Conservation (phyloP, 2,888 invertebrate genomes). For the Ptychoptera contaminata region DNA sequence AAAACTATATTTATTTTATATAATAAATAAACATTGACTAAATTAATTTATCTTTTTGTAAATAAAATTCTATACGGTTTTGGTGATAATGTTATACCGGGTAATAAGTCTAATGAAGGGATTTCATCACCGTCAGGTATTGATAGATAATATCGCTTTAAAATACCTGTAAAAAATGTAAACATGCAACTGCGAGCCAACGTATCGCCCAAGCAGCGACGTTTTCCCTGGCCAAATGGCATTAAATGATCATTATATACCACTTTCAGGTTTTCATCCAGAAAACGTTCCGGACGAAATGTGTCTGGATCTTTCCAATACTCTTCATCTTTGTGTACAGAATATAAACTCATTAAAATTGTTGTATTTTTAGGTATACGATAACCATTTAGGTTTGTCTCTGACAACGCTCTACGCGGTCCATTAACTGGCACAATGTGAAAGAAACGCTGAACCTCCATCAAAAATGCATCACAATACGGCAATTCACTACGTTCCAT, state of each 20-base stretch:
- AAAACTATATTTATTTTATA: too few relatives aligned
- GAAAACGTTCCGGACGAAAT: constrained; percentile 48
- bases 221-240: constrained; percentile 36
- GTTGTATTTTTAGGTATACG: constrained; percentile 37
- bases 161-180: constrained; percentile 40
- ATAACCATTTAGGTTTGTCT: constrained; percentile 39
- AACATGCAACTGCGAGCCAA: constrained; percentile 45
- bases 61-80: constrained; percentile 36
- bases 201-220: constrained; percentile 48
- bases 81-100: constrained; percentile 40
- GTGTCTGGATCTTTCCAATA: constrained; percentile 43
- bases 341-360: constrained; percentile 35
- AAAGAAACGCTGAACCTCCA: constrained; percentile 40
- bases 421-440: constrained; percentile 38
- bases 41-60: constrained; percentile 7
- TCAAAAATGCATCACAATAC: constrained; percentile 38
- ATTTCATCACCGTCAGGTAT: constrained; percentile 26
- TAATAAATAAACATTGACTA: too few relatives aligned
- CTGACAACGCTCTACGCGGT: constrained; percentile 36
- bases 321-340: constrained; percentile 38
- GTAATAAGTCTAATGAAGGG: constrained; percentile 31
- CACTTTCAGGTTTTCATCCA: constrained; percentile 25
- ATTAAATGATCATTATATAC: constrained; percentile 25
- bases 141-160: constrained; percentile 37
- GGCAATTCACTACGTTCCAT: constrained; percentile 31